Evolutionary conservation across 64 coral and sea anemone genomes (phyloP).

Genomic region (Montipora efflorescens): DNA sequence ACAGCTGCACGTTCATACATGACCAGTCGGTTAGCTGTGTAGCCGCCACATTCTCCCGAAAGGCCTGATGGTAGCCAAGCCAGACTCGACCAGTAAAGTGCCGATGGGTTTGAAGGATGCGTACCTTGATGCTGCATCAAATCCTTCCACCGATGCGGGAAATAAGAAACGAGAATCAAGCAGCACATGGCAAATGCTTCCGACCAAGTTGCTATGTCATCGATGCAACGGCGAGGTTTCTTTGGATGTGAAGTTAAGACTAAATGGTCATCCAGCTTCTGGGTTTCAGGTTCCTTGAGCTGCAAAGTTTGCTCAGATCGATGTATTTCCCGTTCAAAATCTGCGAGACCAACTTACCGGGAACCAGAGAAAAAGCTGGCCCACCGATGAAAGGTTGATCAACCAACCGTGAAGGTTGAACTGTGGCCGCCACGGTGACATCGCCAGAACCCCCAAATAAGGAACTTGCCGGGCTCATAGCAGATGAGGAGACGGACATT

Average conservation of each 20-base stretch:
- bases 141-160: too few species aligned
- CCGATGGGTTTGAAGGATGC: too few species aligned
- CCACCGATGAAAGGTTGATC: neutral
- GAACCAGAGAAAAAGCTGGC: conserved; percentile 19
- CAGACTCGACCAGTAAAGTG: too few species aligned
- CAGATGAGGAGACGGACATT: neutral
- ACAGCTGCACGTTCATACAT: too few species aligned
- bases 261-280: neutral
- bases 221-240: too few species aligned
- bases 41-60: too few species aligned
- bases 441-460: neutral
- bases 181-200: too few species aligned
- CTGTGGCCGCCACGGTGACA: neutral
- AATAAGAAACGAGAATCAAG: too few species aligned
- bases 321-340: neutral
- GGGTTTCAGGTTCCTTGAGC: neutral
- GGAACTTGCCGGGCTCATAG: neutral
- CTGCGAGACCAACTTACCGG: neutral
- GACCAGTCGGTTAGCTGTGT: too few species aligned
- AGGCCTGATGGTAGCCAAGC: too few species aligned
- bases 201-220: too few species aligned
- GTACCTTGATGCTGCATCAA: too few species aligned
- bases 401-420: neutral
- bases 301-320: neutral
- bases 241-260: neutral